A percentile compares a stretch with the other conserved stretches of the same genome.
Evolutionary conservation across 2,888 invertebrate genomes (phyloP).

Genomic region (Rhamnusium bicolor): DNA sequence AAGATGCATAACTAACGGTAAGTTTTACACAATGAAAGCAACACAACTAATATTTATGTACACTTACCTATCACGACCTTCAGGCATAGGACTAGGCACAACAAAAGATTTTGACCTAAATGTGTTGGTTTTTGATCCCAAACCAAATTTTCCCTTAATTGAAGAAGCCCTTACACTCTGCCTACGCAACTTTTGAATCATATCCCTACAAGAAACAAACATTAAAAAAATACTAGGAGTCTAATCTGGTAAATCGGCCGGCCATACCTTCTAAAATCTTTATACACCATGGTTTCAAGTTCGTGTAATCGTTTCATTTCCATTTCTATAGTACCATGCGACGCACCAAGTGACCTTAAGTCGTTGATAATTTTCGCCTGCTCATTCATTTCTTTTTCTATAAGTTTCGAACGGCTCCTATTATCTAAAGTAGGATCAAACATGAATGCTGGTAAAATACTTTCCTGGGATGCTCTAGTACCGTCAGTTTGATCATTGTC

Average conservation of each 20-base stretch:
- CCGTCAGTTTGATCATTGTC: slow-evolving; percentile 81
- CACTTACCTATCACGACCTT: slow-evolving; percentile 70
- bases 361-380: slow-evolving; percentile 97
- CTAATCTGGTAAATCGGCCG: background rate
- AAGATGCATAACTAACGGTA: too few relatives aligned
- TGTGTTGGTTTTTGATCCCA: slow-evolving; percentile 76
- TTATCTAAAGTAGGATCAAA: slow-evolving; percentile 87
- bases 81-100: slow-evolving; percentile 79
- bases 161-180: slow-evolving; percentile 87
- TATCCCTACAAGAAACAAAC: slow-evolving; percentile 77
- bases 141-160: slow-evolving; percentile 85
- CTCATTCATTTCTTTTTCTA: slow-evolving; percentile 98
- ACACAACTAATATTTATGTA: background rate
- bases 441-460: slow-evolving; percentile 87
- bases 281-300: slow-evolving; percentile 93
- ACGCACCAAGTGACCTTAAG: slow-evolving; percentile 72
- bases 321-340: slow-evolving; percentile 83
- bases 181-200: slow-evolving; percentile 90
- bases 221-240: background rate
- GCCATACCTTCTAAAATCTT: slow-evolving; percentile 86
- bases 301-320: slow-evolving; percentile 94
- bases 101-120: slow-evolving; percentile 86
- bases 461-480: slow-evolving; percentile 78
- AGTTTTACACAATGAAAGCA: background rate
- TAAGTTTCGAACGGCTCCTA: slow-evolving; percentile 89